phyloP scores from a whole-genome alignment of 2,888 invertebrate species.

The Troides helena region DNA sequence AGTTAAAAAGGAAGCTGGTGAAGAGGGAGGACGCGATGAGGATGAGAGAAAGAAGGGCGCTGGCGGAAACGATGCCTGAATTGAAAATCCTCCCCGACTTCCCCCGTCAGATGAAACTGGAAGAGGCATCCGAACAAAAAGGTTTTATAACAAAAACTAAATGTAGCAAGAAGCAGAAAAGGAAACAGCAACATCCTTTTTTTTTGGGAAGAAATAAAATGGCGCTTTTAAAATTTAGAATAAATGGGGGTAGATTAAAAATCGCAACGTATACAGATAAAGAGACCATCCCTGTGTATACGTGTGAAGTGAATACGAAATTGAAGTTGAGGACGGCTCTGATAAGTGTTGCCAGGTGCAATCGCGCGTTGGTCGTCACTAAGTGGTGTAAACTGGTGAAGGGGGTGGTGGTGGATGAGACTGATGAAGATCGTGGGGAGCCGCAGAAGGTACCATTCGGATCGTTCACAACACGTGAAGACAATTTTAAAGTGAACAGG shows the following conservation, averaged over 20 bases:
- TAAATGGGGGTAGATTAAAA: constrained; percentile 45
- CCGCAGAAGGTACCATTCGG: neutral
- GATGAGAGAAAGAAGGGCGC: constrained; percentile 70
- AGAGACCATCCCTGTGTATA: constrained; percentile 42
- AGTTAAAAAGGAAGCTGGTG: constrained; percentile 67
- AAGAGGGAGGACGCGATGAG: constrained; percentile 74
- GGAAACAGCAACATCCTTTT: constrained; percentile 22
- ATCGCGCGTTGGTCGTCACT: constrained; percentile 40
- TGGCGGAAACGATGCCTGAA: constrained; percentile 72
- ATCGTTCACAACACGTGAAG: neutral
- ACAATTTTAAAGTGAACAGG: constrained; percentile 51
- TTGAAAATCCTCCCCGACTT: constrained; percentile 66
- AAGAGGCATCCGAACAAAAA: constrained; percentile 51
- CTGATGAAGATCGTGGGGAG: neutral
- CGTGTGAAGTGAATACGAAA: constrained; percentile 50
- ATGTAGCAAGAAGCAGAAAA: constrained; percentile 22
- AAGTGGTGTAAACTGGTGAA: constrained; percentile 40
- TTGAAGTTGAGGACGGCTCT: constrained; percentile 48
- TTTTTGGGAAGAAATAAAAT: constrained; percentile 27
- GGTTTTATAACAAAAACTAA: constrained; percentile 60
- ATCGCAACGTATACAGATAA: constrained; percentile 45
- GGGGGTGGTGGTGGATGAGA: constrained; percentile 8
- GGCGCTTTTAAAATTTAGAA: constrained; percentile 10
- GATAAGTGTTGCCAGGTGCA: constrained; percentile 42
- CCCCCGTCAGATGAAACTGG: constrained; percentile 64